These are phyloP conservation scores for Hippocampus mohnikei DNA, from an alignment of 2,113 vertebrate genomes.

Conservation along the genomic window DNA sequence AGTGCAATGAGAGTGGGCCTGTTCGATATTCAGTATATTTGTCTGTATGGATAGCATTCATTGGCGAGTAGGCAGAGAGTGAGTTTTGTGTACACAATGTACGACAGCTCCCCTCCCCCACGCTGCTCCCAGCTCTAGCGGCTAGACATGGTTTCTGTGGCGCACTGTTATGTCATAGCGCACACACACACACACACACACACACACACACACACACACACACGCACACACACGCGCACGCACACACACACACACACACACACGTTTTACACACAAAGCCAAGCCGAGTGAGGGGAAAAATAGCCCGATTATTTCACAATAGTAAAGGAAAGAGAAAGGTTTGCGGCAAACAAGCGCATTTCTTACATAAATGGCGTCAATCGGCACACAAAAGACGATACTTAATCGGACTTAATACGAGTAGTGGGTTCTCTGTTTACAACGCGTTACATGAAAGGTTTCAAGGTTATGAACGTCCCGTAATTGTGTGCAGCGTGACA, in stretches of 20 bases:
- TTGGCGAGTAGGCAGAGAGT: constrained; percentile 23
- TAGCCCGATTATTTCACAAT: constrained; percentile 2
- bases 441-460: too few relatives aligned
- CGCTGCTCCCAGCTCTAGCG: constrained; percentile 29
- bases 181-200: constrained; percentile 25
- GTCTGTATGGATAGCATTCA: constrained; percentile 9
- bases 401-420: too few relatives aligned
- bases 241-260: background rate
- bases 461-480: too few relatives aligned
- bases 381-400: background rate
- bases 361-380: background rate
- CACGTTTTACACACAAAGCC: constrained; percentile 51
- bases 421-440: too few relatives aligned
- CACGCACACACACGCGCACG: constrained; percentile 36
- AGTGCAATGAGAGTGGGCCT: constrained; percentile 19
- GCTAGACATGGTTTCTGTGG: constrained; percentile 52
- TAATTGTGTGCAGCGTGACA: too few relatives aligned
- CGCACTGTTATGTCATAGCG: constrained; percentile 67
- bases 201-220: constrained; percentile 13
- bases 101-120: constrained; percentile 55
- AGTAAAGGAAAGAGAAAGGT: background rate
- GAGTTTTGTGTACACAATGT: constrained; percentile 54
- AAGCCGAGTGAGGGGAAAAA: constrained; percentile 18
- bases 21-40: constrained; percentile 18
- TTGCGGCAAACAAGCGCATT: background rate